A percentile compares a stretch with the other conserved stretches of the same genome.
phyloP scores from a whole-genome alignment of 2,797 vertebrate species.

The Tragopan temminckii region DNA sequence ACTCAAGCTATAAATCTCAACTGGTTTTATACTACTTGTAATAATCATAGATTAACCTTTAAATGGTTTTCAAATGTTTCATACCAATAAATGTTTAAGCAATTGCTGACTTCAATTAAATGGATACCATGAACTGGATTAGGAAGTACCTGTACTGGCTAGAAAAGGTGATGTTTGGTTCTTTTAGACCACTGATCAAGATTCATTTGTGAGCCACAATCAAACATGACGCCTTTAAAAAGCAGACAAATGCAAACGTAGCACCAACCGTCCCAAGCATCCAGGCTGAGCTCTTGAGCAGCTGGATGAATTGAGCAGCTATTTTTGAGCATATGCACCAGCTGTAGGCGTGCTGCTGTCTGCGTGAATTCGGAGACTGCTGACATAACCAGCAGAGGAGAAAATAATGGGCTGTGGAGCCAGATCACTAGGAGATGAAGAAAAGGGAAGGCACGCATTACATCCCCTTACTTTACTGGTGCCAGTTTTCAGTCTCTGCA shows the following conservation, averaged over 20 bases:
- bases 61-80: neutral
- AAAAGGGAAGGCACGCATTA: neutral
- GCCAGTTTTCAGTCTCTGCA: neutral
- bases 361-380: neutral
- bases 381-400: neutral
- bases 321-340: neutral
- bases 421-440: neutral
- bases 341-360: neutral
- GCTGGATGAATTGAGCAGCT: neutral
- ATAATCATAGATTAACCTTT: neutral
- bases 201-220: neutral
- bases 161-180: neutral
- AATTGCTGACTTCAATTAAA: neutral
- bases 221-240: neutral
- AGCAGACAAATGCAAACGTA: neutral
- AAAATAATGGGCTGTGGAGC: neutral
- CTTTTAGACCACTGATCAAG: neutral
- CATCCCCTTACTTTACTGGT: neutral
- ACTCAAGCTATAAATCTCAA: neutral
- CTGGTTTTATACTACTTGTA: neutral
- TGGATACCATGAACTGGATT: neutral
- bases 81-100: neutral
- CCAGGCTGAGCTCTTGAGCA: neutral
- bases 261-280: neutral
- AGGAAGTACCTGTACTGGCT: neutral